A percentile compares a stretch with the other conserved stretches of the same genome.
phyloP scores from a whole-genome alignment of 2,888 invertebrate genomes.

The Pachymerium ferrugineum region DNA sequence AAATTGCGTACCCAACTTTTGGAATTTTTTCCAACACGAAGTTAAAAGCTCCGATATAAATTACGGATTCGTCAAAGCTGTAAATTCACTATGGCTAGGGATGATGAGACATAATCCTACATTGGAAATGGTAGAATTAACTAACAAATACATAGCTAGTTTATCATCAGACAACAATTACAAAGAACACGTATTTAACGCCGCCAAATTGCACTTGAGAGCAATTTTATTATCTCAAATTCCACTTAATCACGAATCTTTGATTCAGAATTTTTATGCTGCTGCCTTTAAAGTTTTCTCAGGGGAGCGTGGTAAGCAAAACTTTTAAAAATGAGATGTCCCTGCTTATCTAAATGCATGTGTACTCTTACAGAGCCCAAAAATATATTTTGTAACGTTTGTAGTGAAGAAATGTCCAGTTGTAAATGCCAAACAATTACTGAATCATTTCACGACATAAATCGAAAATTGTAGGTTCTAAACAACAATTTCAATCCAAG shows the following conservation, averaged over 20 bases:
- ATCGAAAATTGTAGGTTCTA: conserved; percentile 55
- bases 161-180: neutral
- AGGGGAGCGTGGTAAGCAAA: neutral
- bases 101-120: neutral
- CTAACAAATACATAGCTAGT: neutral
- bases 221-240: conserved; percentile 23
- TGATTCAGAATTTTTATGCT: conserved; percentile 6
- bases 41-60: neutral
- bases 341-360: neutral
- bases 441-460: conserved; percentile 68
- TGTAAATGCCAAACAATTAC: conserved; percentile 64
- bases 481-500: neutral
- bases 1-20: conserved; percentile 12
- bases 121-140: neutral
- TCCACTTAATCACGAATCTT: neutral
- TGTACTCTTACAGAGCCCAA: neutral
- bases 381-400: neutral
- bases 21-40: neutral
- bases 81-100: neutral
- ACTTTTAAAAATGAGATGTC: neutral
- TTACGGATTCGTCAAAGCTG: neutral
- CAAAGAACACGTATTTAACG: neutral
- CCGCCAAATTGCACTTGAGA: conserved; percentile 7
- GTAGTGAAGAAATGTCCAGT: neutral
- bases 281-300: conserved; percentile 5